Conservation (phyloP, 35 echinoderm and acorn worm genomes). For the Chiridota heheva region DNA sequence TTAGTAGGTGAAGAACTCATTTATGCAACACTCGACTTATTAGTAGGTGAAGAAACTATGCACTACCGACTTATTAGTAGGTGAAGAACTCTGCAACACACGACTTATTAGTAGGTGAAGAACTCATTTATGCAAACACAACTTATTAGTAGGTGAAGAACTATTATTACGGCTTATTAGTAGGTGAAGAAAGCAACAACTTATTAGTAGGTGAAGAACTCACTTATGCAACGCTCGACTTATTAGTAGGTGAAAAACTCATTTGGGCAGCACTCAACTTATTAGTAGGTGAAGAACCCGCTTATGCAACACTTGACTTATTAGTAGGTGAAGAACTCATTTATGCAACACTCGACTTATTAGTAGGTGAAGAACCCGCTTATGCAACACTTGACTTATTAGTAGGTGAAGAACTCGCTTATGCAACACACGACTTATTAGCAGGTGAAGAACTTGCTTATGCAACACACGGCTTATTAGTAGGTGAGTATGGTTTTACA, state of each 20-base stretch:
- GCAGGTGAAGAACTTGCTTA: no score
- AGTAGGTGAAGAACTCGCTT: no score
- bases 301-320: neutral
- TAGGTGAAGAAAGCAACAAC: neutral
- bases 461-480: no score
- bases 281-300: conserved; percentile 28
- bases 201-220: neutral
- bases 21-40: conserved; percentile 9
- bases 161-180: conserved; percentile 2
- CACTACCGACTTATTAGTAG: conserved; percentile 22
- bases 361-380: no score
- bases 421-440: no score
- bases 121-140: neutral
- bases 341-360: no score
- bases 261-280: conserved; percentile 23
- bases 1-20: neutral
- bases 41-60: no score
- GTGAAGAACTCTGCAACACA: conserved; percentile 9
- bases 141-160: neutral
- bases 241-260: no score
- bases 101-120: neutral
- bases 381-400: no score
- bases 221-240: no score
- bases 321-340: no score
- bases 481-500: no score